Base-by-base conservation (phyloP, 1,140 invertebrate genomes). In the Drosophila prosaltans region DNA sequence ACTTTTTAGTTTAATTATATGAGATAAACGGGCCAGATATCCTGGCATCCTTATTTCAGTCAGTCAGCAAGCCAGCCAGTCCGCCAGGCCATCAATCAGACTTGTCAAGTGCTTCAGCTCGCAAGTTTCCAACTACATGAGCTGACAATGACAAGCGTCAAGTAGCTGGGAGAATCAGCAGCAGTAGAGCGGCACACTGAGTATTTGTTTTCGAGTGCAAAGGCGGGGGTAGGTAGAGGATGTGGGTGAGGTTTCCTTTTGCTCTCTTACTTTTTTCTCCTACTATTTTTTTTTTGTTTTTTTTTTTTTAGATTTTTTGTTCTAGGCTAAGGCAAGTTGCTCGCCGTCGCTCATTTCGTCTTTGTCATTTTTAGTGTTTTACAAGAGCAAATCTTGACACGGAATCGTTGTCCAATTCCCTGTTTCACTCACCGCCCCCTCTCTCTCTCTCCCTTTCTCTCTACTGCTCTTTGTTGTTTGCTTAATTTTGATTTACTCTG, bases 1-100 rank as follows among this genome's bases (percentile, higher is more conserved):
- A 78, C 63, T 86, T 86, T 86, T 86, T 80, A 88, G 75, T 88
- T 82, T 88, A 82, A 86, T 86, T 86, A 86, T 66, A 69, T 75
- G 55, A 57, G 75, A 82, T 79, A 79, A 85, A 61, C 45, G 69
- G 65, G 45, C n/a, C 11, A 65, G 68, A 30, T 43, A 36, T 43
- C 39, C 59, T 30, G 16, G 60, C 39, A 58, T 36, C 30, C 16
- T 11, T 24, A 45, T 36, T 74, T 48, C 28, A 36, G 48, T 62
- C 36, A 74, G 40, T 39, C 41, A 30, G 54, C 43, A 62, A 61
- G 28, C 4, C 16, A 16, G 16, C 16, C 16, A 16, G 59, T 51
- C 16, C 16, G 16, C 43, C 36, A 41, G 51, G 76, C 75, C 79
- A 88, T 88, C 82, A 86, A 86, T 86, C 82, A 86, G 76, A 73